These are phyloP conservation scores for Tuberolachnus salignus DNA, from an alignment of 2,888 invertebrate species.

Conservation along the genomic window DNA sequence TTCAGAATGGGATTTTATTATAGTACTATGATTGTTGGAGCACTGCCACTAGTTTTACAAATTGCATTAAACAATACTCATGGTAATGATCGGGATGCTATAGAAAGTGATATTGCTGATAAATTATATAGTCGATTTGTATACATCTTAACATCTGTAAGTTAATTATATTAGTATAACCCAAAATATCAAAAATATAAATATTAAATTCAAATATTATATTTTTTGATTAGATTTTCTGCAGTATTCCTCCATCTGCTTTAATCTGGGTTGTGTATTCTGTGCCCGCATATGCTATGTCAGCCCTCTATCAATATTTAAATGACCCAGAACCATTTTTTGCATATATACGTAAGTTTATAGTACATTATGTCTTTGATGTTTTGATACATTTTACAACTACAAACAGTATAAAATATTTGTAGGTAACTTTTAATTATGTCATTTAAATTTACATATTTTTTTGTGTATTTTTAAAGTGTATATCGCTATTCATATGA, in stretches of 20 bases:
- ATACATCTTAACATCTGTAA: constrained; percentile 81
- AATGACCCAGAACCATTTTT: constrained; percentile 60
- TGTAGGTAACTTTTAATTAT: too few species aligned
- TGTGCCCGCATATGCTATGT: constrained; percentile 88
- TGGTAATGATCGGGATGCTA: constrained; percentile 65
- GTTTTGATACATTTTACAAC: neutral
- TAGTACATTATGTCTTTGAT: neutral
- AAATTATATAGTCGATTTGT: constrained; percentile 80
- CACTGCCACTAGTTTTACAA: constrained; percentile 78
- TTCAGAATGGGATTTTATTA: constrained; percentile 83
- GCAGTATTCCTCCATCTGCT: constrained; percentile 78
- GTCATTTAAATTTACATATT: too few species aligned
- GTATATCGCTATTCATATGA: constrained; percentile 72
- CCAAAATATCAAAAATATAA: constrained; percentile 25
- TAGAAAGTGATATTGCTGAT: constrained; percentile 80
- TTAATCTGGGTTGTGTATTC: constrained; percentile 83
- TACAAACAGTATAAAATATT: neutral
- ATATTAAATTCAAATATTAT: constrained; percentile 43
- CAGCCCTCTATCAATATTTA: constrained; percentile 71
- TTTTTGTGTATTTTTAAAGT: constrained; percentile 16
- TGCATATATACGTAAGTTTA: constrained; percentile 61
- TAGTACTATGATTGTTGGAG: constrained; percentile 76
- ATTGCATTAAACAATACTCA: constrained; percentile 66
- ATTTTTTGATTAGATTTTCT: constrained; percentile 70
- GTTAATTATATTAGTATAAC: constrained; percentile 60